Conservation (phyloP, 2,797 vertebrate species). For the Ctenosaura bakeri region DNA sequence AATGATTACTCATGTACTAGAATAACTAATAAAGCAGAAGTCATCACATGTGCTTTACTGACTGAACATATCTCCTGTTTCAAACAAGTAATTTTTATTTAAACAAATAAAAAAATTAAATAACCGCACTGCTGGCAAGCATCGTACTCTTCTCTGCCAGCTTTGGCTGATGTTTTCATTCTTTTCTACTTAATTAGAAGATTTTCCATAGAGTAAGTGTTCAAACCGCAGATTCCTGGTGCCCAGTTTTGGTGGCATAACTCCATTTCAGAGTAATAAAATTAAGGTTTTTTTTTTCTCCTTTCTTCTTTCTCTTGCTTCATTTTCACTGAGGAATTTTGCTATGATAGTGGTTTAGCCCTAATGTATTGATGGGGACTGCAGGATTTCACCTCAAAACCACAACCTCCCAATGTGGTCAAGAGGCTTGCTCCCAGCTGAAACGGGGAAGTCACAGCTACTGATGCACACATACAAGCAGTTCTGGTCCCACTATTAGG, state of each 20-base stretch:
- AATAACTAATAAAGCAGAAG: background rate
- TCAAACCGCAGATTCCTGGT: background rate
- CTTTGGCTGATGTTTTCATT: background rate
- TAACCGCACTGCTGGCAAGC: constrained; percentile 2
- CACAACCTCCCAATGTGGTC: background rate
- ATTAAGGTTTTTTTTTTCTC: background rate
- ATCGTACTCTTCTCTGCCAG: background rate
- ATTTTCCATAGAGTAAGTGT: background rate
- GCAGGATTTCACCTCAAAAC: background rate
- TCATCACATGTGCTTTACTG: background rate
- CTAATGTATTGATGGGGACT: background rate
- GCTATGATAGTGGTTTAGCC: background rate
- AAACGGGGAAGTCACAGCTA: background rate
- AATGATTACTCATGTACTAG: background rate
- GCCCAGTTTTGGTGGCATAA: background rate
- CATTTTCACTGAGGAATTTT: background rate
- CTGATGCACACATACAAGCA: background rate
- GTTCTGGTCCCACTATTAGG: background rate
- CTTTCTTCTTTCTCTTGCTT: background rate
- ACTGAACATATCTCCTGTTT: background rate
- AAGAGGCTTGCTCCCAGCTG: background rate
- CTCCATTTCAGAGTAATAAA: constrained; percentile 9
- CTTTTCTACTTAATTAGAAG: constrained; percentile 19
- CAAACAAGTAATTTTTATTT: background rate
- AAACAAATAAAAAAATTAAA: background rate